These are phyloP conservation scores for Drosophila watanabei DNA, from an alignment of 1,140 invertebrate genomes.

Conservation along the genomic window DNA sequence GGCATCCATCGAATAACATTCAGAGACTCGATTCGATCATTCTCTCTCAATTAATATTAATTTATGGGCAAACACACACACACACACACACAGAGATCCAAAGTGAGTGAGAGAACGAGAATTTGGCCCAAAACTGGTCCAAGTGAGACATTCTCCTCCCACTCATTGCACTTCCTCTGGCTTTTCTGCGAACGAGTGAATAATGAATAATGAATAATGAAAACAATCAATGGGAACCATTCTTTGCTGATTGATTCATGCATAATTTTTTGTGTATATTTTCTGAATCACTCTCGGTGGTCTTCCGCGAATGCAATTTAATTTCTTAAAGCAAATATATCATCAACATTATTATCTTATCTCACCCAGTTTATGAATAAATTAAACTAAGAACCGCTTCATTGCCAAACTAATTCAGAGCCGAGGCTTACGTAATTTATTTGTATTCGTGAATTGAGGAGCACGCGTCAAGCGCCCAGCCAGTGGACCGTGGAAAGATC, in stretches of 20 bases:
- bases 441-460: slow-evolving; percentile 51
- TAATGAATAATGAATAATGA: slow-evolving; percentile 11
- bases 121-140: slow-evolving; percentile 51
- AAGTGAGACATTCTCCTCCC: background rate
- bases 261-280: background rate
- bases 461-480: slow-evolving; percentile 61
- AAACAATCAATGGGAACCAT: slow-evolving; percentile 8
- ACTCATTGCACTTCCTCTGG: slow-evolving; percentile 40
- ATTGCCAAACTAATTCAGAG: slow-evolving; percentile 25
- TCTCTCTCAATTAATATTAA: slow-evolving; percentile 69
- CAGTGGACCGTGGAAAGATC: slow-evolving; percentile 64
- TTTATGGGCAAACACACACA: slow-evolving; percentile 49
- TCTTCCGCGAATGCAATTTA: background rate
- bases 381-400: background rate
- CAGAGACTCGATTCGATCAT: slow-evolving; percentile 57
- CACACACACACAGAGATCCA: background rate
- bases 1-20: slow-evolving; percentile 40
- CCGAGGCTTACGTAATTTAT: slow-evolving; percentile 50
- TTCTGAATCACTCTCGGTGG: slow-evolving; percentile 6
- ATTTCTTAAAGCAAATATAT: background rate
- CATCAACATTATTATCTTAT: too few relatives aligned
- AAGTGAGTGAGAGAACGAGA: slow-evolving; percentile 11
- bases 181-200: slow-evolving; percentile 12
- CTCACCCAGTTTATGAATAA: too few relatives aligned
- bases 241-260: slow-evolving; percentile 30